Conservation (phyloP, 2,113 vertebrate species). For the Hystrix brachyura region DNA sequence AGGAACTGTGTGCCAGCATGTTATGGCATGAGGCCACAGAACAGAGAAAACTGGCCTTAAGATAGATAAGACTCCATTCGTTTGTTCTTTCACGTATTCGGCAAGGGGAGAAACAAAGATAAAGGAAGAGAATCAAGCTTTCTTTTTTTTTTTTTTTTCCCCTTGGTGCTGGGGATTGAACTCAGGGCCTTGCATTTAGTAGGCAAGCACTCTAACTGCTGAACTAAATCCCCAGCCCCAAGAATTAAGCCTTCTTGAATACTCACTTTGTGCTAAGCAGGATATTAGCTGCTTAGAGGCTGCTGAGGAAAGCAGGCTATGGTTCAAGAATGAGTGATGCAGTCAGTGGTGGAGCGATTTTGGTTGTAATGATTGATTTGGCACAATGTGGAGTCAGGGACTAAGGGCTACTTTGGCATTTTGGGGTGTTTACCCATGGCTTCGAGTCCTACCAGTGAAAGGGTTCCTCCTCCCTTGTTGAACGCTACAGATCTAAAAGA, state of each 20-base stretch:
- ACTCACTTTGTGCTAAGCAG: background rate
- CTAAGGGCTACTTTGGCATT: background rate
- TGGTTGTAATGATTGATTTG: background rate
- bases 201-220: too few species aligned
- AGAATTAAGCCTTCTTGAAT: background rate
- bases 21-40: background rate
- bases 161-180: too few species aligned
- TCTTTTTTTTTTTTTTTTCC: background rate
- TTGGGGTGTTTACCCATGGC: background rate
- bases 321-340: background rate
- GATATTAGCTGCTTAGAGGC: background rate
- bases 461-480: background rate
- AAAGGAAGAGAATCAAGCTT: background rate
- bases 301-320: background rate
- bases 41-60: background rate
- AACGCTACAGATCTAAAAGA: background rate
- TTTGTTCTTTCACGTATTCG: constrained; percentile 10
- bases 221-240: too few species aligned
- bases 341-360: background rate
- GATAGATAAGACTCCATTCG: background rate
- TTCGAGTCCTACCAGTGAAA: background rate
- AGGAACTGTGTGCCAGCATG: background rate
- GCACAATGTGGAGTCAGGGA: background rate
- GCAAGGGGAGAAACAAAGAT: background rate
- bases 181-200: too few species aligned